Conservation (phyloP, 2,888 invertebrate species). For the Diadromus collaris region DNA sequence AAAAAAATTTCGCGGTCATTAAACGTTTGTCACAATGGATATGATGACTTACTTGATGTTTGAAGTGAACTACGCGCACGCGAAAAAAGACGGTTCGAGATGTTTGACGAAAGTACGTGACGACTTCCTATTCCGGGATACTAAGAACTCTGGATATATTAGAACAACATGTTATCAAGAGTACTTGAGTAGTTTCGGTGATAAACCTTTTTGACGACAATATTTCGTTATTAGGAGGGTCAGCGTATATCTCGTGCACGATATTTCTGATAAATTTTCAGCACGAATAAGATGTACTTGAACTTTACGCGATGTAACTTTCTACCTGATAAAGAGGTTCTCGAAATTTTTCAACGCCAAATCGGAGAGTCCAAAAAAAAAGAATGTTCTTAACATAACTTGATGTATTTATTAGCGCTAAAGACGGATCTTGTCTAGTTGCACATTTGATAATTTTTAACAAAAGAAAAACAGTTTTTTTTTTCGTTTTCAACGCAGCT, state of each 20-base stretch:
- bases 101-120: conserved; percentile 34
- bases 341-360: not conserved
- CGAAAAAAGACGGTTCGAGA: conserved; percentile 33
- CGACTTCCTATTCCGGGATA: conserved; percentile 19
- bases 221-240: conserved; percentile 7
- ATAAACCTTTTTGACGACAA: conserved; percentile 26
- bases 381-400: not conserved
- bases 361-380: not conserved
- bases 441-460: not conserved
- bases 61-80: conserved; percentile 47
- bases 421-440: not conserved
- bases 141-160: conserved; percentile 28
- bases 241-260: not conserved
- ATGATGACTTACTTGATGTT: conserved; percentile 42
- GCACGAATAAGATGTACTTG: not conserved
- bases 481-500: not conserved
- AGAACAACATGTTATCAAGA: conserved; percentile 18
- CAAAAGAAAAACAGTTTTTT: not conserved
- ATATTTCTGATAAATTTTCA: not conserved
- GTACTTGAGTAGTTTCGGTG: conserved; percentile 2
- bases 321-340: not conserved
- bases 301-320: not conserved
- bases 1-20: conserved; percentile 63
- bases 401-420: not conserved
- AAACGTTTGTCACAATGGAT: conserved; percentile 63